Evolutionary conservation across 2,888 invertebrate genomes (phyloP).

Genomic region (Bombylius major): DNA sequence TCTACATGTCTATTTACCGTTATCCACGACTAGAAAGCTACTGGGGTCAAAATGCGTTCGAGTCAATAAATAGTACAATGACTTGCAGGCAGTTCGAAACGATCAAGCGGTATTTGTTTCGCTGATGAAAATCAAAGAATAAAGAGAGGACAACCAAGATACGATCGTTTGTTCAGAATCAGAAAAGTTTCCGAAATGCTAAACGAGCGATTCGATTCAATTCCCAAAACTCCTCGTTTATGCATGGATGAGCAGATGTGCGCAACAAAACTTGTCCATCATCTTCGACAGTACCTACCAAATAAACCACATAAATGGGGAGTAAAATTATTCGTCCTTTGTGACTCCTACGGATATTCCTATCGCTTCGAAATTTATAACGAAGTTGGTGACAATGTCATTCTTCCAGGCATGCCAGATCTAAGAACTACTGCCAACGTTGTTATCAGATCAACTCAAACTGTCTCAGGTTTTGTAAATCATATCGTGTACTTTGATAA

Average conservation of each 20-base stretch:
- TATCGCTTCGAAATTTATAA: conserved; percentile 12
- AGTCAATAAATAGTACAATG: too few species aligned
- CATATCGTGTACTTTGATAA: conserved; percentile 10
- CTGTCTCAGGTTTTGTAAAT: conserved; percentile 3
- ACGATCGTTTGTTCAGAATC: conserved; percentile 12
- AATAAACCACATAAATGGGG: conserved; percentile 12
- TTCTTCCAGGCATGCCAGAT: conserved; percentile 10
- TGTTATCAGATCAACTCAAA: conserved; percentile 4
- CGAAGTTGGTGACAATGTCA: conserved; percentile 9
- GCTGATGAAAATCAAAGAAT: too few species aligned
- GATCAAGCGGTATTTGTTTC: too few species aligned
- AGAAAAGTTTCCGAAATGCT: conserved; percentile 5
- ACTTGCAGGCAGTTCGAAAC: too few species aligned
- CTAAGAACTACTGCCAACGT: conserved; percentile 9
- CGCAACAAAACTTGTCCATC: conserved; percentile 11
- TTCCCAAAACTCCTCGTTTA: conserved; percentile 13
- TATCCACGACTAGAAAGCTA: background rate
- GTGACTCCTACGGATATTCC: conserved; percentile 8
- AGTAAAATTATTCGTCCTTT: conserved; percentile 7
- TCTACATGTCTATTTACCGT: background rate
- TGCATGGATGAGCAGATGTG: conserved; percentile 16
- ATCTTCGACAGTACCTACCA: conserved; percentile 12
- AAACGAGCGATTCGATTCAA: conserved; percentile 13
- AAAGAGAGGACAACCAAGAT: conserved; percentile 4
- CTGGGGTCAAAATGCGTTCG: background rate